These are phyloP conservation scores for Drosophila malerkotliana DNA, from an alignment of 1,140 invertebrate species.

Conservation along the genomic window DNA sequence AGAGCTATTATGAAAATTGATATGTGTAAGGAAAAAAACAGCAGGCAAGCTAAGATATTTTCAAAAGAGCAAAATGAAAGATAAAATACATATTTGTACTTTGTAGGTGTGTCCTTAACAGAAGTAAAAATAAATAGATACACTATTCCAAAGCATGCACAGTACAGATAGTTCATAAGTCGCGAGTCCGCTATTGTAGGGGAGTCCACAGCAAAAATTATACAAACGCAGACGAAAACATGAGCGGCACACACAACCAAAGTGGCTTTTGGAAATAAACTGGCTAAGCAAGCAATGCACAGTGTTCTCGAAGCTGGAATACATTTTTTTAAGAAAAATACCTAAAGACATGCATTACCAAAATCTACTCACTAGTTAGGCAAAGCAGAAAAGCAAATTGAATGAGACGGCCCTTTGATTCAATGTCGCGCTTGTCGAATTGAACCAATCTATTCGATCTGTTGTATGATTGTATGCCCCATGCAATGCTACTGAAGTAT, in stretches of 20 bases:
- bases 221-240: slow-evolving; percentile 33
- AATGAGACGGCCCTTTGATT: slow-evolving; percentile 45
- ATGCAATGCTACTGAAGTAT: slow-evolving; percentile 60
- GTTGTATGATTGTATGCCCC: slow-evolving; percentile 63
- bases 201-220: slow-evolving; percentile 49
- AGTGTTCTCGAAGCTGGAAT: slow-evolving; percentile 52
- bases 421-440: slow-evolving; percentile 64
- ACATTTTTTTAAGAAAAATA: not conserved
- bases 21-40: slow-evolving; percentile 47
- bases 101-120: slow-evolving; percentile 57
- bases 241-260: slow-evolving; percentile 28
- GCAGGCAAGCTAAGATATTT: slow-evolving; percentile 27
- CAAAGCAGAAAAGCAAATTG: slow-evolving; percentile 59
- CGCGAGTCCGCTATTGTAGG: slow-evolving; percentile 40
- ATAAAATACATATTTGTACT: slow-evolving; percentile 53
- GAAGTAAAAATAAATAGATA: slow-evolving; percentile 65
- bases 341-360: not conserved
- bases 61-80: slow-evolving; percentile 51
- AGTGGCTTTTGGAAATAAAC: slow-evolving; percentile 43
- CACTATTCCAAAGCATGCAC: slow-evolving; percentile 58
- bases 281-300: slow-evolving; percentile 59
- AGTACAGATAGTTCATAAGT: slow-evolving; percentile 48
- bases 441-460: slow-evolving; percentile 58
- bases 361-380: slow-evolving; percentile 40
- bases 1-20: slow-evolving; percentile 37